Evolutionary conservation across 2,888 invertebrate species (phyloP).

Genomic region (Acanthoscelides obtectus): DNA sequence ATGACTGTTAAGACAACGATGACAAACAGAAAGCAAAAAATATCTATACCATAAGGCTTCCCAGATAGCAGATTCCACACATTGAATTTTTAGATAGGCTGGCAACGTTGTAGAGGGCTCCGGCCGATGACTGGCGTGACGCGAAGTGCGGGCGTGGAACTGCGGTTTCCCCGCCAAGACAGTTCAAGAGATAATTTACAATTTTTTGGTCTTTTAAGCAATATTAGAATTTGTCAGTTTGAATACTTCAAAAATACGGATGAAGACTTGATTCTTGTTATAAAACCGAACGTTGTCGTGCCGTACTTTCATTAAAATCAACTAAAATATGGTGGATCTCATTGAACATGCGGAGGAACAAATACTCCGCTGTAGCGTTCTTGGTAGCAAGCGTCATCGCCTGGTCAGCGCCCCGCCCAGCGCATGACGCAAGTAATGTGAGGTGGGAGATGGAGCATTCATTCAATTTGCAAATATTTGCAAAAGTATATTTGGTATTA

Average conservation of each 20-base stretch:
- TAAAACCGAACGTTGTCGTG: slow-evolving; percentile 4
- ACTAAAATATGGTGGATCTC: slow-evolving; percentile 4
- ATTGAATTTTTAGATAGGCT: not conserved
- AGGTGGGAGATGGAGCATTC: not conserved
- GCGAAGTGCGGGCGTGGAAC: slow-evolving; percentile 13
- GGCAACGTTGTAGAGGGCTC: slow-evolving; percentile 3
- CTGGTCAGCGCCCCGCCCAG: not conserved
- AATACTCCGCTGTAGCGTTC: not conserved
- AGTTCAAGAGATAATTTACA: slow-evolving; percentile 5
- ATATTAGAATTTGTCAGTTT: slow-evolving; percentile 1
- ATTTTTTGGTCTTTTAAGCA: not conserved
- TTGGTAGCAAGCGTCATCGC: not conserved
- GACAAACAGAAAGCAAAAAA: not conserved
- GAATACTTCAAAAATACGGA: not conserved
- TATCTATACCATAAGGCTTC: not conserved
- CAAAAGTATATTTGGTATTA: not conserved
- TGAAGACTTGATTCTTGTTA: not conserved
- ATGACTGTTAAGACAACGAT: not conserved
- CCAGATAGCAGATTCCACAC: not conserved
- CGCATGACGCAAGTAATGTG: not conserved
- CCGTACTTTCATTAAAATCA: slow-evolving; percentile 12
- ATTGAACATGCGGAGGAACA: slow-evolving; percentile 4
- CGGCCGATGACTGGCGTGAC: slow-evolving; percentile 6
- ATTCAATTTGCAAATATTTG: not conserved
- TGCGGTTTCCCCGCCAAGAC: slow-evolving; percentile 8